Conservation (phyloP, 2,113 vertebrate species). For the Ageneiosus marmoratus region DNA sequence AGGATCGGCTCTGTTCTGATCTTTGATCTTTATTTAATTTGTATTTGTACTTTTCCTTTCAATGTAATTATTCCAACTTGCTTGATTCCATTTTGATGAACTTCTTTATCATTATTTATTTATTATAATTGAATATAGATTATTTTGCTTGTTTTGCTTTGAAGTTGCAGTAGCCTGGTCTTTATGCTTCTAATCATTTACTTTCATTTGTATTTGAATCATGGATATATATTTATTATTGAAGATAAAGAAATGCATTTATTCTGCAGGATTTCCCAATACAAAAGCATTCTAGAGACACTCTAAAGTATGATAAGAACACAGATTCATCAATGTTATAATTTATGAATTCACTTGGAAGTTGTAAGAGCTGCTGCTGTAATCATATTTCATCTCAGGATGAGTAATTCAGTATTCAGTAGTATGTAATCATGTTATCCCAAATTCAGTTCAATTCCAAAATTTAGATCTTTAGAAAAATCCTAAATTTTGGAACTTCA, state of each 20-base stretch:
- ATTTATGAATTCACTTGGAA: not conserved
- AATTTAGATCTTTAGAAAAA: too few relatives aligned
- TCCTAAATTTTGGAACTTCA: too few relatives aligned
- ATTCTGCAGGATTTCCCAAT: not conserved
- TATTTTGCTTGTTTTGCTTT: not conserved
- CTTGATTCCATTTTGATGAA: not conserved
- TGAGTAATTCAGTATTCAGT: too few relatives aligned
- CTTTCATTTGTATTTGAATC: not conserved
- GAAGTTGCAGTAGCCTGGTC: not conserved
- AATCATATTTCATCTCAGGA: not conserved
- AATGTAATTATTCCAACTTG: slow-evolving; percentile 17
- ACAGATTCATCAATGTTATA: not conserved
- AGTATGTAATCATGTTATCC: too few relatives aligned
- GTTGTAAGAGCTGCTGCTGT: not conserved
- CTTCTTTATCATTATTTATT: not conserved
- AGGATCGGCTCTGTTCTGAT: not conserved
- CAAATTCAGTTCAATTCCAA: too few relatives aligned
- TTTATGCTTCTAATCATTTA: not conserved
- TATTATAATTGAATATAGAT: slow-evolving; percentile 33
- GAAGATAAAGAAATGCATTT: too few relatives aligned
- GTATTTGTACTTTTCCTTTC: not conserved
- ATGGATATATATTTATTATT: too few relatives aligned
- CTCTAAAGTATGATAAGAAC: not conserved
- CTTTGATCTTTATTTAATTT: not conserved
- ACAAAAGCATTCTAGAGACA: not conserved